phyloP scores from a whole-genome alignment of 2,888 invertebrate species.

The Eulithis testata region DNA sequence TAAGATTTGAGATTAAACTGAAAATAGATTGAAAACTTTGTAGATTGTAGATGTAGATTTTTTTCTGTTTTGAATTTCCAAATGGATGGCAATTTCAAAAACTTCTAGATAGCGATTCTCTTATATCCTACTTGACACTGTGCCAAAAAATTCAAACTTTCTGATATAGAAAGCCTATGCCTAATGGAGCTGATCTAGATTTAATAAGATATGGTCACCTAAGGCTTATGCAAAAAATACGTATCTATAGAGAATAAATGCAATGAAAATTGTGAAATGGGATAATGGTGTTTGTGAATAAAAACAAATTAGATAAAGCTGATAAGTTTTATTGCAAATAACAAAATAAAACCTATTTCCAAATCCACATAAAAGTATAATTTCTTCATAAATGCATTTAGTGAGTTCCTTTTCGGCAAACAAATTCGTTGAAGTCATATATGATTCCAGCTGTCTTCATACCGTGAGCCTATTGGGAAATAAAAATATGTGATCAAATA shows the following conservation, averaged over 20 bases:
- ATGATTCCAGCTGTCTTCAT: slow-evolving; percentile 67
- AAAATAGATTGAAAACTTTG: slow-evolving; percentile 17
- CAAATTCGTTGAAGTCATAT: slow-evolving; percentile 57
- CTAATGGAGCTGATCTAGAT: no score
- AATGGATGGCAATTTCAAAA: no score
- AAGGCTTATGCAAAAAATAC: no score
- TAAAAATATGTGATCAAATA: slow-evolving; percentile 72
- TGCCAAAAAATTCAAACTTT: no score
- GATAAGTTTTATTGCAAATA: slow-evolving; percentile 70
- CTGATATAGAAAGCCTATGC: no score
- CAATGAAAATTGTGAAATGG: neutral
- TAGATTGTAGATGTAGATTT: no score
- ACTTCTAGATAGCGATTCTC: no score
- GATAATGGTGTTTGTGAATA: slow-evolving; percentile 35
- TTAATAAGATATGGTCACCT: no score
- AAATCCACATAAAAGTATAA: slow-evolving; percentile 63
- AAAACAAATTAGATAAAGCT: slow-evolving; percentile 53
- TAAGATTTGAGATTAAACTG: slow-evolving; percentile 16
- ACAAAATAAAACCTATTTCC: slow-evolving; percentile 65
- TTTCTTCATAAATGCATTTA: slow-evolving; percentile 74
- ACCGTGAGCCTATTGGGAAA: slow-evolving; percentile 80
- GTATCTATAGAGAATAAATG: no score
- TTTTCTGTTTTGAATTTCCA: neutral
- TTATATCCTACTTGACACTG: no score
- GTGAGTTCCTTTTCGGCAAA: slow-evolving; percentile 55